Base-by-base conservation (phyloP, 2,797 vertebrate genomes). In the Fratercula arctica region DNA sequence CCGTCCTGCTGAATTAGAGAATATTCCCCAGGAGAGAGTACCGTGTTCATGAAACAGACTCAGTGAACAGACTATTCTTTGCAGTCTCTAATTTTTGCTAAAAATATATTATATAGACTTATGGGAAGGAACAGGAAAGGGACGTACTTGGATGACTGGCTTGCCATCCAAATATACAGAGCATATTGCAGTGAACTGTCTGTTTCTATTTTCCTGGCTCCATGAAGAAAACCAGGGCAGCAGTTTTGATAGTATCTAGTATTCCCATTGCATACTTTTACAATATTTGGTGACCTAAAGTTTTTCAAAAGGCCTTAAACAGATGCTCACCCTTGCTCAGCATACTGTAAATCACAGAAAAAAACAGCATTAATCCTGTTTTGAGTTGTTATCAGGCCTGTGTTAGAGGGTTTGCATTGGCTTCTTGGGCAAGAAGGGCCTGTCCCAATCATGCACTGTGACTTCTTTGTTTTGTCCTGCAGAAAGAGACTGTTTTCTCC, bases 221-320 rank as follows among this genome's bases (percentile, higher is more conserved):
- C 24, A 56, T 19, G 68, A 96, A 76, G 41, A 88, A 87, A 93
- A 79, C 2, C 51, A 86, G 23, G 25, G 39, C 2, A 5, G 29
- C 10, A 68, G 72, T 68, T 96, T 91, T 78, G 94, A 70, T 59
- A 92, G 73, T 31, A 84, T 35, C 46, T 33, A 92, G n/a, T 56
- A 89, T 76, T 89, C 82, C 64, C 31, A 33, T 24, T 70, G 33
- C 19, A 90, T 24, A 43, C 8, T 90, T 92, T 64, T 59, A 68
- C 31, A 75, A 74, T 78, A 88, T 54, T 76, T 90, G 64, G 80
- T 92, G 57, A 74, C 50, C 11, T 11, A 60, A 69, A 80, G 41
- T 92, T 96, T 70, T 61, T 89, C 63, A 56, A 77, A 93, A 93
- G 72, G 10, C 41, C 37, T 60, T 43, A 86, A 87, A 75, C 66